A percentile compares a stretch with the other conserved stretches of the same genome.
These are phyloP conservation scores for Phallusia fumigata DNA, from an alignment of 23 tunicate genomes.

Conservation along the genomic window DNA sequence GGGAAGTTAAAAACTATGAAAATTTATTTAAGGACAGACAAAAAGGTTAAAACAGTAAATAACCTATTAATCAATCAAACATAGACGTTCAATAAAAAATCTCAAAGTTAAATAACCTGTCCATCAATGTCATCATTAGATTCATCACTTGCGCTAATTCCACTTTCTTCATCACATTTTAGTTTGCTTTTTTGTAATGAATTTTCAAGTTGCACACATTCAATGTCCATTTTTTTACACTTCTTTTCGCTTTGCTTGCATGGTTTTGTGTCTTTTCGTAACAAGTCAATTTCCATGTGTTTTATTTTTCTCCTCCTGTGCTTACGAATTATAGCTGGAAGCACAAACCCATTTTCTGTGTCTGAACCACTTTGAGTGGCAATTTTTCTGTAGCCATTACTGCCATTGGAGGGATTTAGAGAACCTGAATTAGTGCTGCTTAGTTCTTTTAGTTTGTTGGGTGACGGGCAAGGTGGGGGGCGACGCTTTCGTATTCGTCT, in stretches of 20 bases:
- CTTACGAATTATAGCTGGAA: constrained; percentile 38
- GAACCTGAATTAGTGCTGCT: background rate
- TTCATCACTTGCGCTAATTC: constrained; percentile 59
- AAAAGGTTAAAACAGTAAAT: background rate
- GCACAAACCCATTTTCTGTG: constrained; percentile 60
- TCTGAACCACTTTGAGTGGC: constrained; percentile 54
- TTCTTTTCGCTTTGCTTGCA: background rate
- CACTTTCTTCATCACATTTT: constrained; percentile 47
- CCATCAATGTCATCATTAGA: constrained; percentile 31
- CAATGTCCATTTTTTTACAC: constrained; percentile 2
- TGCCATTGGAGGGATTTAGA: background rate
- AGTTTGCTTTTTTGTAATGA: background rate
- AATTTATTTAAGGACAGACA: too few relatives aligned
- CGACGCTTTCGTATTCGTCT: constrained; percentile 39
- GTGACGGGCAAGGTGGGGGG: background rate
- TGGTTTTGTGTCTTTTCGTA: background rate
- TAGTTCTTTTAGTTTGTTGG: background rate
- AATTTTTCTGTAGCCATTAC: background rate
- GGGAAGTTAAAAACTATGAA: too few relatives aligned
- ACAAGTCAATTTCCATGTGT: constrained; percentile 53
- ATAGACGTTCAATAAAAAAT: too few relatives aligned
- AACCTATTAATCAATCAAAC: background rate
- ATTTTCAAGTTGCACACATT: background rate
- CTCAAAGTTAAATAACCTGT: constrained; percentile 8
- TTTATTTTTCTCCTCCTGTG: constrained; percentile 51